Conservation (phyloP, 2,888 invertebrate species). For the Ectemnius lituratus region DNA sequence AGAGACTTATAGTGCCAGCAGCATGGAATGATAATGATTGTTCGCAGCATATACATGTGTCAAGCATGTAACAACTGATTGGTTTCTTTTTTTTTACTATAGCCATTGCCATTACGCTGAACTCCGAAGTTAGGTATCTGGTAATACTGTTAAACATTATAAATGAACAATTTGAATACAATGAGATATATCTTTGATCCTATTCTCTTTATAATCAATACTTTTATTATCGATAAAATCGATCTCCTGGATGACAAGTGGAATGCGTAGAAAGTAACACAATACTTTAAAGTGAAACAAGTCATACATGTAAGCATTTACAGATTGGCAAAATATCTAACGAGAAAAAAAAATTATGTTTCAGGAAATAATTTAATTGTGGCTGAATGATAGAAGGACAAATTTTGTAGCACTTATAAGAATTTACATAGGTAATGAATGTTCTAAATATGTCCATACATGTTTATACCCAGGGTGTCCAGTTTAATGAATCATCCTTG, state of each 20-base stretch:
- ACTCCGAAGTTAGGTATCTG: no score
- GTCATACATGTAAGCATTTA: constrained; percentile 35
- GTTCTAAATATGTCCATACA: constrained; percentile 55
- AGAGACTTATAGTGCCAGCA: no score
- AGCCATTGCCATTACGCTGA: no score
- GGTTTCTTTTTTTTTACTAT: no score
- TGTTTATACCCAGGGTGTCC: constrained; percentile 60
- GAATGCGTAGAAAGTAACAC: constrained; percentile 54
- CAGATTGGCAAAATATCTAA: constrained; percentile 57
- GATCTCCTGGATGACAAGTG: constrained; percentile 29
- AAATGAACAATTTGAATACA: no score
- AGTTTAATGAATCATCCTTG: constrained; percentile 54
- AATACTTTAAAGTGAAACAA: constrained; percentile 31
- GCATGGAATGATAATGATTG: no score
- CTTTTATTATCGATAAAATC: no score
- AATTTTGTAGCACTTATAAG: constrained; percentile 72
- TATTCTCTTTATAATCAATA: no score
- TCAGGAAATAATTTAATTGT: constrained; percentile 74
- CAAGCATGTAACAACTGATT: no score
- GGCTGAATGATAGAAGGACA: constrained; percentile 73
- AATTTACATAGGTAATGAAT: constrained; percentile 73
- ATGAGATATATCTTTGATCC: no score
- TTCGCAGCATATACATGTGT: no score
- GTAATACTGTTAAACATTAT: no score
- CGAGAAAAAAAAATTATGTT: constrained; percentile 70